Conservation (phyloP, 1,140 invertebrate species). For the Hycleus cichorii region DNA sequence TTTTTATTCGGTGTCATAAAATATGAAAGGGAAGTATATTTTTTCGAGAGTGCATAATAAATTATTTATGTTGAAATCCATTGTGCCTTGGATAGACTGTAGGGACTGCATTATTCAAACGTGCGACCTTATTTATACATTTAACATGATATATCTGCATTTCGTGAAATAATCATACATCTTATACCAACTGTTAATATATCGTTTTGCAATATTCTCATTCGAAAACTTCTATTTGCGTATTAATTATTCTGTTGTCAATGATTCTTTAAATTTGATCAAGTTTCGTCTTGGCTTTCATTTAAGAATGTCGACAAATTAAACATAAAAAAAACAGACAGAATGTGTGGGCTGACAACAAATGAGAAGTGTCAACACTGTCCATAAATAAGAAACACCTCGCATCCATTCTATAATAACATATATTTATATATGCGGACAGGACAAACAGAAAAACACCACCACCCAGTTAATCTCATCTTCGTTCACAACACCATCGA, state of each 20-base stretch:
- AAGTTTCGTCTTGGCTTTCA: slow-evolving; percentile 17
- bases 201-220: slow-evolving; percentile 7
- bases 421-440: slow-evolving; percentile 23
- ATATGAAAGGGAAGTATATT: slow-evolving; percentile 38
- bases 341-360: slow-evolving; percentile 36
- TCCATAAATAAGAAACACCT: slow-evolving; percentile 32
- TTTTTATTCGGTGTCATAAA: slow-evolving; percentile 39
- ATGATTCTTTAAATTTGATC: not conserved
- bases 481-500: too few species aligned
- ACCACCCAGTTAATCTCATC: too few species aligned
- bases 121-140: slow-evolving; percentile 28
- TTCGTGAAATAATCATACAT: slow-evolving; percentile 29
- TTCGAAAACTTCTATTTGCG: not conserved
- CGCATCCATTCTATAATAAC: slow-evolving; percentile 22
- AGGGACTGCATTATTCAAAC: slow-evolving; percentile 29
- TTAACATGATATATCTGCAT: slow-evolving; percentile 31
- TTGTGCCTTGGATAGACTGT: slow-evolving; percentile 28
- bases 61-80: slow-evolving; percentile 39
- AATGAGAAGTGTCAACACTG: slow-evolving; percentile 39
- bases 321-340: slow-evolving; percentile 28
- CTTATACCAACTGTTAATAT: slow-evolving; percentile 28
- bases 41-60: slow-evolving; percentile 36
- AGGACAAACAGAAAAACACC: too few species aligned
- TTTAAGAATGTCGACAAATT: slow-evolving; percentile 36
- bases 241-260: too few species aligned